phyloP scores from a whole-genome alignment of 53 echinoderm and acorn worm genomes.

The Henricia sp. region DNA sequence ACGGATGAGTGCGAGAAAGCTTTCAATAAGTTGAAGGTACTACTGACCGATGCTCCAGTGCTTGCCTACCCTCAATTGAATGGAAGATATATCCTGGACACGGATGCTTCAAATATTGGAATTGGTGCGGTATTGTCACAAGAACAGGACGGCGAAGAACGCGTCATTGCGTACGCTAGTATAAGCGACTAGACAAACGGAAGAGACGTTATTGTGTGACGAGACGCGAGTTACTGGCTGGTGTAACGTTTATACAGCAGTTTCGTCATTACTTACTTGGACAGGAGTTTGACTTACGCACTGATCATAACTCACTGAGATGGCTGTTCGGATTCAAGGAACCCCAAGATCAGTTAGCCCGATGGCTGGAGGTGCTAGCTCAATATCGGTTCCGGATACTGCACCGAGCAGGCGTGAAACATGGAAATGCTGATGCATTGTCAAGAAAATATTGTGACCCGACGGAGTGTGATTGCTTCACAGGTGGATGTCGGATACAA shows the following conservation, averaged over 20 bases:
- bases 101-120: conserved; percentile 57
- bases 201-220: conserved; percentile 66
- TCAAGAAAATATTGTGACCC: conserved; percentile 38
- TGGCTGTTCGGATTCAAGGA: conserved; percentile 64
- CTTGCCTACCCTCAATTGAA: conserved; percentile 33
- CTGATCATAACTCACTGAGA: conserved; percentile 50
- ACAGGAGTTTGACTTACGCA: conserved; percentile 45
- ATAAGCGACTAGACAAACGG: conserved; percentile 28
- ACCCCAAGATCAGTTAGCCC: conserved; percentile 55
- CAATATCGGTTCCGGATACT: conserved; percentile 72
- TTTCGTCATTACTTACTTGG: conserved; percentile 58
- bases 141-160: conserved; percentile 40
- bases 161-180: conserved; percentile 51
- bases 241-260: conserved; percentile 32
- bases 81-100: conserved; percentile 51
- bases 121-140: conserved; percentile 47
- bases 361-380: conserved; percentile 75
- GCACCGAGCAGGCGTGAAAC: conserved; percentile 63
- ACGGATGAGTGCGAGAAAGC: conserved; percentile 37
- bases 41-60: conserved; percentile 12
- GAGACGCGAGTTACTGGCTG: conserved; percentile 44
- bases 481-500: not conserved
- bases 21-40: conserved; percentile 21
- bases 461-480: not conserved
- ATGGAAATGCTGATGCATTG: conserved; percentile 74